Conservation (phyloP, 2,113 vertebrate species). For the Colossoma macropomum region DNA sequence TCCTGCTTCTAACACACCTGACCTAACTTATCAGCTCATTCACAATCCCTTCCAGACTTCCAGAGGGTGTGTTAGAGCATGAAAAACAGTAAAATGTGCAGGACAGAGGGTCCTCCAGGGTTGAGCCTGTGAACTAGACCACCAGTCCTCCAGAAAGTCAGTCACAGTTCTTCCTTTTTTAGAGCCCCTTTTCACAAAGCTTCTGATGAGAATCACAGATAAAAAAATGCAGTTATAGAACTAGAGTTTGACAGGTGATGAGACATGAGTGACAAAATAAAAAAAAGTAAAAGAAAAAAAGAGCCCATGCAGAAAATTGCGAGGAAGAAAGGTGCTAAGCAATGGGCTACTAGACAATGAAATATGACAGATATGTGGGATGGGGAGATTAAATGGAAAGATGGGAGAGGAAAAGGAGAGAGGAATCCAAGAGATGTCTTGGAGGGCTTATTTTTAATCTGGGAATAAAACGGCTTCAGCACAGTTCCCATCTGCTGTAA, state of each 20-base stretch:
- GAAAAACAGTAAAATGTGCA: not conserved
- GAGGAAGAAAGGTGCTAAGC: constrained; percentile 23
- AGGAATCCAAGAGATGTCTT: constrained; percentile 54
- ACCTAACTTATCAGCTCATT: not conserved
- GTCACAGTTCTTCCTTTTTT: not conserved
- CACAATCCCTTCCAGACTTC: too few relatives aligned
- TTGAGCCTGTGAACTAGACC: not conserved
- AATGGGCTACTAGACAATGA: constrained; percentile 28
- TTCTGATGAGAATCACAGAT: constrained; percentile 1
- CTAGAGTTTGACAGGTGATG: not conserved
- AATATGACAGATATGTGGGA: constrained; percentile 57
- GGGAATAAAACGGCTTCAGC: constrained; percentile 47
- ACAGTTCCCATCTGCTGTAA: constrained; percentile 50
- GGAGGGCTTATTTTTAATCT: constrained; percentile 56
- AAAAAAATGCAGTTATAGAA: too few relatives aligned
- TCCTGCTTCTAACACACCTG: too few relatives aligned
- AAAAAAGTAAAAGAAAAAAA: not conserved
- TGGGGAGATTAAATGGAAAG: constrained; percentile 53
- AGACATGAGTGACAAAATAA: constrained; percentile 29
- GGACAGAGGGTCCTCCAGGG: not conserved
- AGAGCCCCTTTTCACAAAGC: not conserved
- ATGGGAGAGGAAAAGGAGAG: constrained; percentile 43
- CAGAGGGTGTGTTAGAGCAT: too few relatives aligned
- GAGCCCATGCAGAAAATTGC: constrained; percentile 26
- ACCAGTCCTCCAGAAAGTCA: not conserved